Conservation (phyloP, 1,140 invertebrate species). For the Idris sp. region DNA sequence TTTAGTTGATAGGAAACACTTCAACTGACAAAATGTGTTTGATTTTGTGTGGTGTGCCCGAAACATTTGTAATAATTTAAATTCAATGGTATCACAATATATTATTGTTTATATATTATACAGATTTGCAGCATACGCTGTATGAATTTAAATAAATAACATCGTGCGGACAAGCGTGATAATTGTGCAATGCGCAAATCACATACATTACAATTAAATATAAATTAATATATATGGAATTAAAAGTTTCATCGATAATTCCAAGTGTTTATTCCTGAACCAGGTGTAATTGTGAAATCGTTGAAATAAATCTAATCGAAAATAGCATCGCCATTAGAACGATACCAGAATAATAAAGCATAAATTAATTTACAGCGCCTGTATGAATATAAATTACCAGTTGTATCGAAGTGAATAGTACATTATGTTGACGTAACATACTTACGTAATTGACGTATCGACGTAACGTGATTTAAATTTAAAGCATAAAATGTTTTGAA, state of each 20-base stretch:
- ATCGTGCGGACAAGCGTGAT: not conserved
- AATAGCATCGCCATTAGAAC: slow-evolving; percentile 18
- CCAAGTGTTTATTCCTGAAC: not conserved
- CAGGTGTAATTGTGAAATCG: slow-evolving; percentile 1
- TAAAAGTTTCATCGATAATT: slow-evolving; percentile 22
- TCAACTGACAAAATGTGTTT: not conserved
- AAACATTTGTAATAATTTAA: slow-evolving; percentile 2
- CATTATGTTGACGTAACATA: slow-evolving; percentile 38
- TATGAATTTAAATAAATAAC: slow-evolving; percentile 1
- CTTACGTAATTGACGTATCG: slow-evolving; percentile 41
- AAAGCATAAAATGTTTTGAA: slow-evolving; percentile 21
- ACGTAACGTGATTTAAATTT: slow-evolving; percentile 37
- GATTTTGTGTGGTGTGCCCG: not conserved
- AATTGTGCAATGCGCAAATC: not conserved
- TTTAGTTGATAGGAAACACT: slow-evolving; percentile 21
- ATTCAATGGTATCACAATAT: slow-evolving; percentile 1
- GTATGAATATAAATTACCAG: slow-evolving; percentile 47
- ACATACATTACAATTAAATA: not conserved
- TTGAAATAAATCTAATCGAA: slow-evolving; percentile 21
- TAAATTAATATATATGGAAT: too few relatives aligned
- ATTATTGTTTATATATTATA: slow-evolving; percentile 17
- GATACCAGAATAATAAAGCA: slow-evolving; percentile 35
- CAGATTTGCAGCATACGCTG: not conserved
- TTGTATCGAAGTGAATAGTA: slow-evolving; percentile 33
- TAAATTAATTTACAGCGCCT: slow-evolving; percentile 31